These are phyloP conservation scores for Amphipyra tragopoginis DNA, from an alignment of 2,888 invertebrate genomes.

Conservation along the genomic window DNA sequence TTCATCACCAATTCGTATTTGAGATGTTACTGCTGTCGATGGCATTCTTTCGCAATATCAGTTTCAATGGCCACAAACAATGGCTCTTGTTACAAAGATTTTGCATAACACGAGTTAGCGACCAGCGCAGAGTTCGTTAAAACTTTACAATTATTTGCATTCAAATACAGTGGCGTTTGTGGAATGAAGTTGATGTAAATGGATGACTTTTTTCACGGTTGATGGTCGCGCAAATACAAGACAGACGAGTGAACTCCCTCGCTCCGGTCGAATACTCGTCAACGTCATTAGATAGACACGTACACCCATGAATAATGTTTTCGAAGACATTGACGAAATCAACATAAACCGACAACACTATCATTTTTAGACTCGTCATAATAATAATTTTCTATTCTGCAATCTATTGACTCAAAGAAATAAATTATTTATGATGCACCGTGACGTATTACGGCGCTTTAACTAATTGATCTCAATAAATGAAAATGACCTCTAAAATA, in stretches of 20 bases:
- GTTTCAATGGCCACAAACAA: slow-evolving; percentile 49
- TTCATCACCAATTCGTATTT: slow-evolving; percentile 38
- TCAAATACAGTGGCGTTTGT: slow-evolving; percentile 55
- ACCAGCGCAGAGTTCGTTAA: slow-evolving; percentile 46
- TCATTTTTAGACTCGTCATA: slow-evolving; percentile 6
- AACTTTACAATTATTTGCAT: slow-evolving; percentile 62
- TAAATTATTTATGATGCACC: slow-evolving; percentile 22
- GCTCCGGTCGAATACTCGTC: slow-evolving; percentile 62
- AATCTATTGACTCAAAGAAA: slow-evolving; percentile 18
- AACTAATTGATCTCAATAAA: slow-evolving; percentile 84
- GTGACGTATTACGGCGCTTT: slow-evolving; percentile 52
- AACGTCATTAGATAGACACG: slow-evolving; percentile 65
- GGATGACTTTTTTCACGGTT: slow-evolving; percentile 72
- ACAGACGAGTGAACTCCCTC: slow-evolving; percentile 60
- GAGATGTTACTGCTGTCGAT: slow-evolving; percentile 49
- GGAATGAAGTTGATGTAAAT: slow-evolving; percentile 66
- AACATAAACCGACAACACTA: slow-evolving; percentile 12
- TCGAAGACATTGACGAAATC: slow-evolving; percentile 41
- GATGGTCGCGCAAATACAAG: slow-evolving; percentile 68
- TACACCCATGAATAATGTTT: slow-evolving; percentile 58
- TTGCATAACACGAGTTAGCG: slow-evolving; percentile 45
- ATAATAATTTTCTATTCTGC: slow-evolving; percentile 1
- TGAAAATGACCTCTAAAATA: slow-evolving; percentile 78
- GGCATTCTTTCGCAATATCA: slow-evolving; percentile 48
- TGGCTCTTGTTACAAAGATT: slow-evolving; percentile 56